These are phyloP conservation scores for Pithys albifrons DNA, from an alignment of 2,113 vertebrate species.

Conservation along the genomic window DNA sequence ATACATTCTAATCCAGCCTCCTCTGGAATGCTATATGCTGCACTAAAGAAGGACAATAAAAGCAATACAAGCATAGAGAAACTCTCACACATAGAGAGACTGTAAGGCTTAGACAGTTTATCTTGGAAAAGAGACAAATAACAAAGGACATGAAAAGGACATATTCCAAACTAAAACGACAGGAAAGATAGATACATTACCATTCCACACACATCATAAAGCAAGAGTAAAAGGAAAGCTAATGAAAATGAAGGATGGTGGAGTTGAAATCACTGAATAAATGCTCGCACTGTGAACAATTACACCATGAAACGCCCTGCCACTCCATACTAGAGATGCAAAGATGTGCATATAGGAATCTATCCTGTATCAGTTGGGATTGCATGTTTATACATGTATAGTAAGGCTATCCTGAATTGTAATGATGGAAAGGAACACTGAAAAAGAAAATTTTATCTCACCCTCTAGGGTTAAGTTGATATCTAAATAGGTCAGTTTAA, in stretches of 20 bases:
- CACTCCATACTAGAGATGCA: background rate
- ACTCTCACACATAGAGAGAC: background rate
- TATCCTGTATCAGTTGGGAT: background rate
- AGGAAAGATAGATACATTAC: conserved; percentile 22
- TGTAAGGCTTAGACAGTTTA: conserved; percentile 6
- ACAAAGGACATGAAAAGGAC: conserved; percentile 47
- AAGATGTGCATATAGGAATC: background rate
- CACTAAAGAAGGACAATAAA: conserved; percentile 30
- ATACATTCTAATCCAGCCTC: background rate
- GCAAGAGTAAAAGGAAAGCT: background rate
- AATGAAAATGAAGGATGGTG: conserved; percentile 12
- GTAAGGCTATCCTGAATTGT: background rate
- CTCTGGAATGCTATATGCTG: background rate
- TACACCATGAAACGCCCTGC: background rate
- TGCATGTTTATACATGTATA: background rate
- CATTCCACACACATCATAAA: conserved; percentile 18
- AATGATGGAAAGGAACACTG: background rate
- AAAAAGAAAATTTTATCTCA: background rate
- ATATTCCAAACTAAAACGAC: background rate
- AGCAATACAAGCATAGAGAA: conserved; percentile 27
- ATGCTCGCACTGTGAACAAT: background rate
- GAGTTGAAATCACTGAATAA: background rate
- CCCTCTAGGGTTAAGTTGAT: background rate
- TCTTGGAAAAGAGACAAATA: conserved; percentile 43
- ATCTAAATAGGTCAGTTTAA: background rate